Evolutionary conservation across 2,797 vertebrate genomes (phyloP).

Genomic region (Danio jaintianensis): DNA sequence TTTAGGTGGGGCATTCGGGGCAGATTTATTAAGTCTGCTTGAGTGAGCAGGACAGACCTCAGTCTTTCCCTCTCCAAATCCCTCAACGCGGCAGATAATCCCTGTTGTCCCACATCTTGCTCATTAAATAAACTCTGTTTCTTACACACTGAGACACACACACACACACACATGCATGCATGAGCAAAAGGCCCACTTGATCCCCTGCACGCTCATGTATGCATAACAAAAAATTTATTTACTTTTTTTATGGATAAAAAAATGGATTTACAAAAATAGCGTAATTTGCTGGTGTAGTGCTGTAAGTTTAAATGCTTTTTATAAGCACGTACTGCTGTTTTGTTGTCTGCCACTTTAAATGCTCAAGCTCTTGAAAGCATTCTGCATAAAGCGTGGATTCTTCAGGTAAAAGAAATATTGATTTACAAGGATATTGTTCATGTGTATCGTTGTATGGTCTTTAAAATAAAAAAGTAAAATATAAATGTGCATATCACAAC

Average conservation of each 20-base stretch:
- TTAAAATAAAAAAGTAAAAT: no score
- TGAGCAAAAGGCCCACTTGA: neutral
- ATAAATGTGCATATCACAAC: no score
- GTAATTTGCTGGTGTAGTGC: neutral
- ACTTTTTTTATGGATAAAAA: neutral
- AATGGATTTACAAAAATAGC: neutral
- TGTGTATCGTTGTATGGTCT: no score
- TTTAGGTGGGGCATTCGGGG: constrained; percentile 75
- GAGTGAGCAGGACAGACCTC: constrained; percentile 81
- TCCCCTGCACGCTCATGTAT: neutral
- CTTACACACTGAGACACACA: constrained; percentile 43
- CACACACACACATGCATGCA: constrained; percentile 19
- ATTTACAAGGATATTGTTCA: no score
- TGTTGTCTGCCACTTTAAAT: no score
- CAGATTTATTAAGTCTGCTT: constrained; percentile 81
- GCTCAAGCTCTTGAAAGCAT: no score
- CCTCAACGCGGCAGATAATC: constrained; percentile 77
- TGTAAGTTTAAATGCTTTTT: neutral
- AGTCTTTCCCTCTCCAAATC: constrained; percentile 78
- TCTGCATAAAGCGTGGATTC: no score
- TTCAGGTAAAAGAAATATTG: no score
- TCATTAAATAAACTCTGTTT: constrained; percentile 79
- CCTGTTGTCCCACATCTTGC: constrained; percentile 79
- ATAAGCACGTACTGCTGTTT: no score
- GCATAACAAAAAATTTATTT: neutral